Conservation (phyloP, 2,113 vertebrate genomes). For the Paradisaea rubra region DNA sequence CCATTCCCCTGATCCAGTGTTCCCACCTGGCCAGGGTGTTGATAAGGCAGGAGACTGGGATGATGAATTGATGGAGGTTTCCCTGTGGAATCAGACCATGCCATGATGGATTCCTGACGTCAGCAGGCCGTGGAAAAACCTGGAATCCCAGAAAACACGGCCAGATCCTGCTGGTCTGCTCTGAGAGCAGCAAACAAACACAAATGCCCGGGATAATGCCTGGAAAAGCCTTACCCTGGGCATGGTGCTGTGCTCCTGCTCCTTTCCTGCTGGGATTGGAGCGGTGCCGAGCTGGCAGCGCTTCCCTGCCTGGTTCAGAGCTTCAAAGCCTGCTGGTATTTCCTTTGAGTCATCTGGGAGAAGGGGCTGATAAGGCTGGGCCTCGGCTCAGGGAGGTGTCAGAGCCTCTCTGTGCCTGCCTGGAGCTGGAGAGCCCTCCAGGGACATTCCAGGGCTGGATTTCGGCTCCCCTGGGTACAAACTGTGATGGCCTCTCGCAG, state of each 20-base stretch:
- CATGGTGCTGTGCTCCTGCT: not conserved
- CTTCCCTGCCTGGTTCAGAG: not conserved
- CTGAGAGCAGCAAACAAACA: not conserved
- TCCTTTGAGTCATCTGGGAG: conserved; percentile 18
- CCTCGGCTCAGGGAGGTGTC: not conserved
- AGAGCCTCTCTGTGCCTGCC: not conserved
- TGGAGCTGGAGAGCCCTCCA: not conserved
- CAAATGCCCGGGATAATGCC: not conserved
- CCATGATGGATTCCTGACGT: not conserved
- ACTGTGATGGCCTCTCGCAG: not conserved
- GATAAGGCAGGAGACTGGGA: not conserved
- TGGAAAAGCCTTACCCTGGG: not conserved
- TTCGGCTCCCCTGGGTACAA: not conserved
- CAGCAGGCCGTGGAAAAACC: not conserved
- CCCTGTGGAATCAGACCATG: not conserved
- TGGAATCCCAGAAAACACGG: not conserved
- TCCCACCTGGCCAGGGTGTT: conserved; percentile 11
- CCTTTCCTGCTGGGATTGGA: conserved; percentile 12
- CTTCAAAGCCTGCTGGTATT: conserved; percentile 1
- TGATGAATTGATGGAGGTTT: not conserved
- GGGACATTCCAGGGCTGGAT: not conserved
- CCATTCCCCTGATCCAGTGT: not conserved
- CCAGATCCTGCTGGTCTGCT: not conserved
- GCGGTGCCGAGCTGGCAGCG: not conserved
- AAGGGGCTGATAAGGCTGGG: not conserved